Evolutionary conservation across 2,888 invertebrate genomes (phyloP).

Genomic region (Lissonota sp.): DNA sequence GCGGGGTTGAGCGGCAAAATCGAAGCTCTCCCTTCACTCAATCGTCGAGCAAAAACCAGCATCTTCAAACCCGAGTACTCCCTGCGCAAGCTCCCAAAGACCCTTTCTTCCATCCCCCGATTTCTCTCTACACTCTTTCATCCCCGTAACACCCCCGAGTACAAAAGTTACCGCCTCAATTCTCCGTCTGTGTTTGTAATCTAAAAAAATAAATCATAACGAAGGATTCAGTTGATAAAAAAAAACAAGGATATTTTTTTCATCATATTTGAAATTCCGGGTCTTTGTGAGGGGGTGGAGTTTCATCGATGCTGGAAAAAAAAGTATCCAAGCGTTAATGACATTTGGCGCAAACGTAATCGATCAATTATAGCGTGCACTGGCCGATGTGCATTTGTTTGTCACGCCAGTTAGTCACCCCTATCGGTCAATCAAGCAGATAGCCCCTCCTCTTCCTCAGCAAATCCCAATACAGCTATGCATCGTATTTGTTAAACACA

Average conservation of each 20-base stretch:
- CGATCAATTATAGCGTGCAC: constrained; percentile 78
- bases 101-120: constrained; percentile 71
- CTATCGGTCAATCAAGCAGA: constrained; percentile 74
- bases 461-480: neutral
- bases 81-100: constrained; percentile 45
- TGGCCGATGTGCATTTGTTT: constrained; percentile 77
- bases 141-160: neutral
- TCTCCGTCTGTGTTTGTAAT: neutral
- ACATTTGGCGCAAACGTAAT: constrained; percentile 76
- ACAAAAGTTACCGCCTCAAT: neutral
- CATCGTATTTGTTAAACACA: constrained; percentile 26
- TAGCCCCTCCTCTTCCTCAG: constrained; percentile 57
- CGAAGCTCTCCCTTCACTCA: constrained; percentile 68
- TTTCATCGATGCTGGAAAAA: neutral
- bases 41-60: constrained; percentile 41
- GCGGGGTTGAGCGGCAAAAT: constrained; percentile 73
- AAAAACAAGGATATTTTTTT: too few species aligned
- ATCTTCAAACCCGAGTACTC: constrained; percentile 48
- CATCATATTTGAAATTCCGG: neutral
- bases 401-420: constrained; percentile 77
- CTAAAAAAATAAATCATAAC: too few species aligned
- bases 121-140: neutral
- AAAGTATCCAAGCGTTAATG: constrained; percentile 43
- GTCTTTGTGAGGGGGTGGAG: neutral
- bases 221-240: too few species aligned